These are phyloP conservation scores for Drosophila eugracilis DNA, from an alignment of 1,140 invertebrate genomes.

Conservation along the genomic window DNA sequence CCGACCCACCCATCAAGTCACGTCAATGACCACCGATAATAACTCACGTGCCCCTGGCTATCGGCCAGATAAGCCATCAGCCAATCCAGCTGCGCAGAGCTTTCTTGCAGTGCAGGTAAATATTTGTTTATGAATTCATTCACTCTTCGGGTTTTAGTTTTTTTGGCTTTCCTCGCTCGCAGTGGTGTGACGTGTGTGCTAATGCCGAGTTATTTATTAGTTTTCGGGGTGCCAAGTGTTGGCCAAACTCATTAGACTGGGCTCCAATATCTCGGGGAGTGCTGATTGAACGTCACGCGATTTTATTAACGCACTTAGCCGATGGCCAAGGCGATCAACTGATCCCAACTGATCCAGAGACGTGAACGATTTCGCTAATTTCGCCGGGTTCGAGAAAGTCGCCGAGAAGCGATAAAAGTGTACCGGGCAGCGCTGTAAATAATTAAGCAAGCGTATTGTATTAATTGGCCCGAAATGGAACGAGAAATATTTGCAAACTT, in stretches of 20 bases:
- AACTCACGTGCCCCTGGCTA: constrained; percentile 47
- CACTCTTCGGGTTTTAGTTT: constrained; percentile 13
- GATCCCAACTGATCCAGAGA: constrained; percentile 62
- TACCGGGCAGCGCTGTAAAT: constrained; percentile 56
- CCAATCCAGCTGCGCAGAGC: constrained; percentile 54
- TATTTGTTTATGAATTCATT: constrained; percentile 62
- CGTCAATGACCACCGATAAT: constrained; percentile 35
- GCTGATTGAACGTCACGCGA: constrained; percentile 51
- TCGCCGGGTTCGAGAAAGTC: constrained; percentile 71
- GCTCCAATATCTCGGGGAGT: constrained; percentile 43
- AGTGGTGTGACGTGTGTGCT: constrained; percentile 55
- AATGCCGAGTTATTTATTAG: constrained; percentile 59
- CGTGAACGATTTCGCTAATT: constrained; percentile 68
- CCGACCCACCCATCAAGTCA: constrained; percentile 31
- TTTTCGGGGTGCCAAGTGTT: constrained; percentile 25
- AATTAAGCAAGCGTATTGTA: constrained; percentile 59
- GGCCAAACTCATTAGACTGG: constrained; percentile 56
- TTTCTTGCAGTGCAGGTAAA: constrained; percentile 45
- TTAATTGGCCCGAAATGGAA: constrained; percentile 66
- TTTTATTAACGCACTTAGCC: constrained; percentile 68
- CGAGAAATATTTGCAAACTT: constrained; percentile 37
- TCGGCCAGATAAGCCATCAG: constrained; percentile 48
- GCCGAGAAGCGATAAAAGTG: constrained; percentile 61
- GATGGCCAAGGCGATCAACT: no score
- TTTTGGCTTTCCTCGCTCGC: constrained; percentile 19